A percentile compares a stretch with the other conserved stretches of the same genome.
phyloP scores from a whole-genome alignment of 1,140 invertebrate species.

The Hyles vespertilio region DNA sequence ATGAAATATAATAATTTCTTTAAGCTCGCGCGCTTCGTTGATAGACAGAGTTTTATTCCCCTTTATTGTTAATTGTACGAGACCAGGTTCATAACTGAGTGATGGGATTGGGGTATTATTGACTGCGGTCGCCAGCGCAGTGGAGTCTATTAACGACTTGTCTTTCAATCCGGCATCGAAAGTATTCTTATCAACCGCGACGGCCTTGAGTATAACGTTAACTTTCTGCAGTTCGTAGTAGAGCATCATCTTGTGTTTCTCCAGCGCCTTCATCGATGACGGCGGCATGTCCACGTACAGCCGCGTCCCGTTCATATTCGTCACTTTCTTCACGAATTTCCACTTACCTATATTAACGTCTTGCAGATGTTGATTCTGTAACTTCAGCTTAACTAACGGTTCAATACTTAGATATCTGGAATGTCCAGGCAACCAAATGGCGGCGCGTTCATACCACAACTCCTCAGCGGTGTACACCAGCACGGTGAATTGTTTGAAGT shows the following conservation, averaged over 20 bases:
- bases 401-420: conserved; percentile 44
- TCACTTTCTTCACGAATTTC: conserved; percentile 60
- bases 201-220: conserved; percentile 51
- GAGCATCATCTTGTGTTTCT: conserved; percentile 48
- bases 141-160: conserved; percentile 19
- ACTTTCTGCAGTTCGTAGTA: conserved; percentile 67
- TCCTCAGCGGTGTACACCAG: conserved; percentile 58
- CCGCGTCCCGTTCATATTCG: conserved; percentile 49
- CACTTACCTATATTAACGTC: conserved; percentile 57
- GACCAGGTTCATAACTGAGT: conserved; percentile 28
- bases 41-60: conserved; percentile 39
- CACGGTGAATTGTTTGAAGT: conserved; percentile 41
- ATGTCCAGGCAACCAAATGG: conserved; percentile 68
- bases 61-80: conserved; percentile 45
- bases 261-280: conserved; percentile 45
- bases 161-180: conserved; percentile 56
- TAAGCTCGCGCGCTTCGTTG: conserved; percentile 43
- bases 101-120: conserved; percentile 39
- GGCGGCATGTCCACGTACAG: conserved; percentile 65
- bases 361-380: conserved; percentile 52
- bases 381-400: conserved; percentile 49
- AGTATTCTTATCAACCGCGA: conserved; percentile 56
- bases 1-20: conserved; percentile 48
- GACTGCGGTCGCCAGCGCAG: conserved; percentile 16
- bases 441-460: conserved; percentile 59